These are phyloP conservation scores for Toxostoma redivivum DNA, from an alignment of 2,113 vertebrate genomes.

Conservation along the genomic window DNA sequence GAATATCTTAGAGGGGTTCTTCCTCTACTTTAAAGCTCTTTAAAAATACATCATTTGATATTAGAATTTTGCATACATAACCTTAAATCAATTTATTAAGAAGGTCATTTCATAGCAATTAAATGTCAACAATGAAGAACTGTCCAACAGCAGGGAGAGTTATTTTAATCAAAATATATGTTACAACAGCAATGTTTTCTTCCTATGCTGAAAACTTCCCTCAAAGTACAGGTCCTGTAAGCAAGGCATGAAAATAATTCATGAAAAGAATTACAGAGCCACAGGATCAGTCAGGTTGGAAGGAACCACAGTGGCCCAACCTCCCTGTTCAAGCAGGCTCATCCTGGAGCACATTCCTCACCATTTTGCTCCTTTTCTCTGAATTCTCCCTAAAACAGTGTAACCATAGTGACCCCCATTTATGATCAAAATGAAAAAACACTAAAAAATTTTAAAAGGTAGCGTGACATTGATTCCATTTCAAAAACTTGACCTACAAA, in stretches of 20 bases:
- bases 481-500: background rate
- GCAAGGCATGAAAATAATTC: background rate
- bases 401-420: background rate
- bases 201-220: background rate
- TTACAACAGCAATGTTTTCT: background rate
- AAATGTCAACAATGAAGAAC: background rate
- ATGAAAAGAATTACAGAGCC: background rate
- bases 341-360: background rate
- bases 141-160: background rate
- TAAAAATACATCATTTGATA: background rate
- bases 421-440: background rate
- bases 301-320: background rate
- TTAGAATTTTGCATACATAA: background rate
- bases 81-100: background rate
- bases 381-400: background rate
- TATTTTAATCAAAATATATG: rapidly evolving
- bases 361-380: background rate
- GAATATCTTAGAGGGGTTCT: background rate
- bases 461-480: background rate
- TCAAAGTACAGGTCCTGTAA: background rate
- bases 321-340: background rate
- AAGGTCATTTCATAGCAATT: background rate
- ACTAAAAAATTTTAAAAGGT: background rate
- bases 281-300: background rate
- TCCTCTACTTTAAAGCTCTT: background rate